phyloP scores from a whole-genome alignment of 2,888 invertebrate species.

The Spatulosminthurus flaviceps region DNA sequence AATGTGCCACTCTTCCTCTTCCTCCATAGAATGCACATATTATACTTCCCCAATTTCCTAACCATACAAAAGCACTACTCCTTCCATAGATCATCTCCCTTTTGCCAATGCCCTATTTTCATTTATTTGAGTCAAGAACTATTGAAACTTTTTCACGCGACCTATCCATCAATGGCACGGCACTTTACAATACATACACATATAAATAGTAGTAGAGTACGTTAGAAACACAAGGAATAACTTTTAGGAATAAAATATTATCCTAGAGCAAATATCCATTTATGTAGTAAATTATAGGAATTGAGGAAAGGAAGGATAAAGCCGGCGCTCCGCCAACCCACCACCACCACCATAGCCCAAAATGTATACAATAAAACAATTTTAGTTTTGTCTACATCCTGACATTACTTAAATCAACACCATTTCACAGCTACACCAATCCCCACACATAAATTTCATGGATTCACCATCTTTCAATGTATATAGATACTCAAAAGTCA shows the following conservation, averaged over 20 bases:
- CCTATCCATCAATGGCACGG: conserved; percentile 35
- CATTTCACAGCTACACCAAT: too few species aligned
- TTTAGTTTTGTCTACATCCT: too few species aligned
- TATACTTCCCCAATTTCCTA: too few species aligned
- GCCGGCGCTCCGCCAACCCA: too few species aligned
- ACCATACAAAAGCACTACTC: neutral
- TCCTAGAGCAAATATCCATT: conserved; percentile 13
- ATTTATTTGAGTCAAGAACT: neutral
- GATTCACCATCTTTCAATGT: too few species aligned
- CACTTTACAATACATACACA: neutral
- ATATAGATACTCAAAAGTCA: too few species aligned
- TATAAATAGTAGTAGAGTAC: too few species aligned
- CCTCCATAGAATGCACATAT: neutral
- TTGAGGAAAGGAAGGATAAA: neutral
- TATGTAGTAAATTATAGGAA: conserved; percentile 2
- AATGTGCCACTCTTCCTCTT: neutral
- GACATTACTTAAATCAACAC: too few species aligned
- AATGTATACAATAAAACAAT: too few species aligned
- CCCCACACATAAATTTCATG: too few species aligned
- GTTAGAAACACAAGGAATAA: too few species aligned
- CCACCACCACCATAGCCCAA: too few species aligned
- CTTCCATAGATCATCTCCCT: conserved; percentile 35
- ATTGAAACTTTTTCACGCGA: conserved; percentile 37
- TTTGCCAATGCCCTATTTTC: conserved; percentile 37
- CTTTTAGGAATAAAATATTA: neutral